phyloP scores from a whole-genome alignment of 2,797 vertebrate genomes.

The Squalus acanthias region DNA sequence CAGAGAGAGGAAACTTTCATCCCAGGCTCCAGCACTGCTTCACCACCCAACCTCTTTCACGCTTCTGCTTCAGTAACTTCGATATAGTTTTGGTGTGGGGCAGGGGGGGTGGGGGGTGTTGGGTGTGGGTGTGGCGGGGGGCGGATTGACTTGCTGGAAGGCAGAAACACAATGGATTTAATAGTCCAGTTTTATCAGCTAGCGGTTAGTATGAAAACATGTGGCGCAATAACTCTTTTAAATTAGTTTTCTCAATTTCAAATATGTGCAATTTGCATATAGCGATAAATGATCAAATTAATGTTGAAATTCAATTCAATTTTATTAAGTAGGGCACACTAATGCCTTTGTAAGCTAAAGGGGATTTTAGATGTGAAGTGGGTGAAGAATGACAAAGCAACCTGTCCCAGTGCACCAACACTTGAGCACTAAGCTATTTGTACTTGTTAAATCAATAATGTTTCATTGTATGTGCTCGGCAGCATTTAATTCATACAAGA shows the following conservation, averaged over 20 bases:
- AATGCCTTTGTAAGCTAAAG: not conserved
- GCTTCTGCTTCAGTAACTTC: too few relatives aligned
- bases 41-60: too few relatives aligned
- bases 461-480: not conserved
- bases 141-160: not conserved
- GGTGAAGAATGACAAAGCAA: not conserved
- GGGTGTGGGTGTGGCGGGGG: not conserved
- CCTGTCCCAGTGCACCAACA: not conserved
- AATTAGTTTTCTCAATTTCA: constrained; percentile 25
- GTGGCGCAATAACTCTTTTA: not conserved
- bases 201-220: not conserved
- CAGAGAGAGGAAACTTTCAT: too few relatives aligned
- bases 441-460: constrained; percentile 12
- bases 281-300: not conserved
- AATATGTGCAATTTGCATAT: not conserved
- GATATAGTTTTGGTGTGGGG: too few relatives aligned
- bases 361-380: not conserved
- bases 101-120: not conserved
- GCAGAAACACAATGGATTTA: not conserved
- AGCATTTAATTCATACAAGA: not conserved
- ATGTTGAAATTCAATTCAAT: constrained; percentile 23
- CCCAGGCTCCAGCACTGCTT: too few relatives aligned
- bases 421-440: not conserved
- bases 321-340: not conserved
- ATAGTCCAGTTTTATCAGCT: not conserved